Evolutionary conservation across 2,888 invertebrate species (phyloP).

Genomic region (Lamproptera curius): DNA sequence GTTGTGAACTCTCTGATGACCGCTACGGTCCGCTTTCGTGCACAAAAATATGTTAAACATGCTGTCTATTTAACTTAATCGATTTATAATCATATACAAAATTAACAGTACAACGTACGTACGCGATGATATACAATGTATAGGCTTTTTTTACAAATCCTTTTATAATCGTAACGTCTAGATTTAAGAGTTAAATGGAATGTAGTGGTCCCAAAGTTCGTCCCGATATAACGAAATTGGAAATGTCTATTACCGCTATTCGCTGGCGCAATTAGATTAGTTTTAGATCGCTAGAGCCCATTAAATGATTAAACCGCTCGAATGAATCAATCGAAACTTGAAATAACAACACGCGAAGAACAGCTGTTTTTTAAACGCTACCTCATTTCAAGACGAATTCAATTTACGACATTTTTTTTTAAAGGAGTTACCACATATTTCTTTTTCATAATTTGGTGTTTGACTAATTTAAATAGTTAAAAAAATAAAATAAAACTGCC

Average conservation of each 20-base stretch:
- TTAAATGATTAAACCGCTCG: slow-evolving; percentile 25
- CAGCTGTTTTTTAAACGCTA: not conserved
- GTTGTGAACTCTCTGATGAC: slow-evolving; percentile 62
- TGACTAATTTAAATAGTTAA: too few species aligned
- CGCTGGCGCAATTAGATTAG: slow-evolving; percentile 49
- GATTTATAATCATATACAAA: slow-evolving; percentile 34
- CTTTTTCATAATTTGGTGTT: too few species aligned
- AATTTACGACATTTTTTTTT: too few species aligned
- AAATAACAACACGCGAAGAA: slow-evolving; percentile 11
- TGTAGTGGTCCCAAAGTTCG: slow-evolving; percentile 45
- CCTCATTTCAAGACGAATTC: too few species aligned
- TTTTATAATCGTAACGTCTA: slow-evolving; percentile 48
- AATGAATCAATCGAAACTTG: slow-evolving; percentile 23
- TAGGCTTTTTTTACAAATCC: slow-evolving; percentile 69
- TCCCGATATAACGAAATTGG: slow-evolving; percentile 27
- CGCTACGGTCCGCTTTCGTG: slow-evolving; percentile 39
- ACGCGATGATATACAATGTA: slow-evolving; percentile 50
- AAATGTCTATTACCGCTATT: slow-evolving; percentile 36
- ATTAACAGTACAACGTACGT: slow-evolving; percentile 56
- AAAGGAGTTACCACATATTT: too few species aligned
- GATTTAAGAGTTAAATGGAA: slow-evolving; percentile 42
- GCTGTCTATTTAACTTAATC: slow-evolving; percentile 45
- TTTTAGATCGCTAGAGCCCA: slow-evolving; percentile 71
- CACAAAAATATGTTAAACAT: slow-evolving; percentile 40
- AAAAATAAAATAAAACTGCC: too few species aligned